phyloP scores from a whole-genome alignment of 2,797 vertebrate genomes.

The Gambelia wislizenii region DNA sequence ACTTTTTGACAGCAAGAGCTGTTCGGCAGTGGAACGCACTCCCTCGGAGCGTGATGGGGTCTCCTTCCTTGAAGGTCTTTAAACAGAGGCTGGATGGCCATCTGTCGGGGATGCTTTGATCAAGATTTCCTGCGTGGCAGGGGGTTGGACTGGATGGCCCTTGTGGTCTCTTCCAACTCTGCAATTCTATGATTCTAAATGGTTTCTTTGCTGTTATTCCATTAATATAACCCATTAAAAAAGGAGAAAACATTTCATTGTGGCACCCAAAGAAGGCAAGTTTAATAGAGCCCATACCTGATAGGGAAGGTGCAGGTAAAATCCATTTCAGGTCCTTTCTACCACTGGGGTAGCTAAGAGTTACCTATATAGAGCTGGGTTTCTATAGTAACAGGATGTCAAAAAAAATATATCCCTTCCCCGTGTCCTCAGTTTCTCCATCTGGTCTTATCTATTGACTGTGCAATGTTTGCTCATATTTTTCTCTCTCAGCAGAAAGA shows the following conservation, averaged over 20 bases:
- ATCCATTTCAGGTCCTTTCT: slow-evolving; percentile 60
- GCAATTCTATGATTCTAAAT: too few relatives aligned
- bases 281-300: not conserved
- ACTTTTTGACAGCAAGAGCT: too few relatives aligned
- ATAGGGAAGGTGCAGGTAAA: slow-evolving; percentile 40
- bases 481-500: slow-evolving; percentile 23
- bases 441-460: slow-evolving; percentile 66
- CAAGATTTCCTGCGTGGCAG: too few relatives aligned
- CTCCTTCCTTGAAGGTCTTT: too few relatives aligned
- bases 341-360: slow-evolving; percentile 39
- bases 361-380: slow-evolving; percentile 68
- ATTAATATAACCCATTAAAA: not conserved
- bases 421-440: slow-evolving; percentile 57
- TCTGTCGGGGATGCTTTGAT: too few relatives aligned
- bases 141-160: too few relatives aligned
- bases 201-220: accelerated
- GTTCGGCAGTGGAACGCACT: too few relatives aligned
- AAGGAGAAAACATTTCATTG: not conserved
- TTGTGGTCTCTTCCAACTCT: too few relatives aligned
- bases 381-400: slow-evolving; percentile 66
- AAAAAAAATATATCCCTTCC: not conserved
- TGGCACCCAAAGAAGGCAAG: accelerated
- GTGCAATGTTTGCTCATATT: slow-evolving; percentile 60
- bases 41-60: too few relatives aligned
- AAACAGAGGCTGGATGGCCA: too few relatives aligned